Evolutionary conservation across 2,113 vertebrate genomes (phyloP).

Genomic region (Rhipidura dahli): DNA sequence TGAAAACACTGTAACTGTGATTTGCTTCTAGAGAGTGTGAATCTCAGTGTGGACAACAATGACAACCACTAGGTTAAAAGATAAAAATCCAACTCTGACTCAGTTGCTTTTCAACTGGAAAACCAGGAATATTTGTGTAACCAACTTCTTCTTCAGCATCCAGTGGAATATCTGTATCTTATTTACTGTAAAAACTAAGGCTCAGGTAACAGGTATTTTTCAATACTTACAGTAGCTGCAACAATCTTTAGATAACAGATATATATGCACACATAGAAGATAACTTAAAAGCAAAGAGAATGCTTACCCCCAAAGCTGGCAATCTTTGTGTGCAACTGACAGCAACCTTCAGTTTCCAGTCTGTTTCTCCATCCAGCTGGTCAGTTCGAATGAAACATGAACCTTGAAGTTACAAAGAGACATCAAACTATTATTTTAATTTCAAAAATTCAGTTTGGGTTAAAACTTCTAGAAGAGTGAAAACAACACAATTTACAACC

Average conservation of each 20-base stretch:
- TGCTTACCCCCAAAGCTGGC: constrained; percentile 87
- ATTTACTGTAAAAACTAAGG: not conserved
- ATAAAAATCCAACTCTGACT: not conserved
- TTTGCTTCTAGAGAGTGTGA: not conserved
- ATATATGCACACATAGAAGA: not conserved
- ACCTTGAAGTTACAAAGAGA: constrained; percentile 74
- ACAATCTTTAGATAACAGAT: not conserved
- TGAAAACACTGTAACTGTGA: not conserved
- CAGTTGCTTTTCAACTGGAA: not conserved
- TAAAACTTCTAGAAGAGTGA: not conserved
- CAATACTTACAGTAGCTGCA: not conserved
- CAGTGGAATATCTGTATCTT: not conserved
- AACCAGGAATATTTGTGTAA: not conserved
- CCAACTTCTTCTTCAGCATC: not conserved
- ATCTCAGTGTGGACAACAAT: not conserved
- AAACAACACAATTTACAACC: not conserved
- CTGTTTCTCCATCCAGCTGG: constrained; percentile 96
- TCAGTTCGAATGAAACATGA: constrained; percentile 95
- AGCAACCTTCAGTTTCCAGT: constrained; percentile 96
- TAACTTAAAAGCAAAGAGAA: not conserved
- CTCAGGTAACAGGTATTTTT: not conserved
- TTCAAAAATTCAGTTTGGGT: not conserved
- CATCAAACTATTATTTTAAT: not conserved
- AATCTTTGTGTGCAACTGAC: constrained; percentile 93
- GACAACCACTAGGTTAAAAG: not conserved